Percentiles rank a stretch among this genome's conserved stretches.
Conservation (phyloP, 2,888 invertebrate genomes). For the Keiferia lycopersicella region DNA sequence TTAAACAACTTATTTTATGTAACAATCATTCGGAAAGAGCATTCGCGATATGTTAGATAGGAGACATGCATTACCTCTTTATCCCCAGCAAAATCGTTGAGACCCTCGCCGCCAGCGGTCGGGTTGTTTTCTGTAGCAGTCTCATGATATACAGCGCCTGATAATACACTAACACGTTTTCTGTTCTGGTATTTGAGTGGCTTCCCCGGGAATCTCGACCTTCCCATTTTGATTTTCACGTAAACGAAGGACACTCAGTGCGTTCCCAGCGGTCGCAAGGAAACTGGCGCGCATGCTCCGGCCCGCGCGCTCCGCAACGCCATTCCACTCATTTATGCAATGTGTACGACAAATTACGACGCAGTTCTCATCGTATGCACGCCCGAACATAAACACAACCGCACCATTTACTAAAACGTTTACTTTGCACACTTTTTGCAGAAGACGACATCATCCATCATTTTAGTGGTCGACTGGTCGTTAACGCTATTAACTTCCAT, state of each 20-base stretch:
- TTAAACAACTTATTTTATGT: constrained; percentile 47
- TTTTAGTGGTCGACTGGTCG: constrained; percentile 77
- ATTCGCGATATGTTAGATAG: constrained; percentile 32
- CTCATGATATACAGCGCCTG: constrained; percentile 81
- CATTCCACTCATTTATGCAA: constrained; percentile 80
- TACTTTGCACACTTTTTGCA: constrained; percentile 75
- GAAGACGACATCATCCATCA: constrained; percentile 76
- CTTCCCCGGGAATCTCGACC: constrained; percentile 93
- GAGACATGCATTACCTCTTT: constrained; percentile 67
- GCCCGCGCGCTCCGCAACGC: constrained; percentile 80
- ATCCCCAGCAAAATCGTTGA: constrained; percentile 75
- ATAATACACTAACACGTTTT: constrained; percentile 91
- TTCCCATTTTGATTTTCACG: constrained; percentile 85
- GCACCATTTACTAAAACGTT: constrained; percentile 72
- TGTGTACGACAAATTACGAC: constrained; percentile 78
- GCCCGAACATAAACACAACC: constrained; percentile 67
- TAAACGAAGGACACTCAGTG: constrained; percentile 81
- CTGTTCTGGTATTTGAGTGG: constrained; percentile 93
- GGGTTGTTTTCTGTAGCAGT: constrained; percentile 70
- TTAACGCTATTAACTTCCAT: constrained; percentile 72
- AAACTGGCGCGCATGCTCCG: constrained; percentile 81
- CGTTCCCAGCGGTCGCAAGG: constrained; percentile 73
- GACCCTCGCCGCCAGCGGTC: constrained; percentile 69
- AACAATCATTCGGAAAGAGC: constrained; percentile 42
- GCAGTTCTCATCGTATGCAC: constrained; percentile 73